These are phyloP conservation scores for Acrossocheilus fasciatus DNA, from an alignment of 2,797 vertebrate genomes.

Conservation along the genomic window DNA sequence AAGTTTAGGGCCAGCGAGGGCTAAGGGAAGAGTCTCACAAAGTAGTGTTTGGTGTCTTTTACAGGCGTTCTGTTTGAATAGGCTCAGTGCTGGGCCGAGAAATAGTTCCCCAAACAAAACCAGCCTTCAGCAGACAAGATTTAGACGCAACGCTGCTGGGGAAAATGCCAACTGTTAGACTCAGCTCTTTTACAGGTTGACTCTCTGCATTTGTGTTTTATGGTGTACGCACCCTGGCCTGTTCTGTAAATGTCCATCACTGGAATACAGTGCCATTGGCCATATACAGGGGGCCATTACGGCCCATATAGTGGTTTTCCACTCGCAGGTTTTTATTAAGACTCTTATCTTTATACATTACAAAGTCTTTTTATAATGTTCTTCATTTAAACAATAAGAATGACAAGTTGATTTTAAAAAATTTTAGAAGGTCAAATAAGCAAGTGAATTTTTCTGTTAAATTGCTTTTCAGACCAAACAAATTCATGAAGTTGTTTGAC, in stretches of 20 bases:
- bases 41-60: slow-evolving; percentile 60
- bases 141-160: slow-evolving; percentile 51
- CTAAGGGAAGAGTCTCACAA: slow-evolving; percentile 55
- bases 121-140: slow-evolving; percentile 62
- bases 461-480: neutral
- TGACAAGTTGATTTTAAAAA: neutral
- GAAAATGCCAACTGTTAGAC: slow-evolving; percentile 60
- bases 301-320: neutral
- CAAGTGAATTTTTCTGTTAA: neutral
- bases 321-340: slow-evolving; percentile 6
- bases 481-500: neutral
- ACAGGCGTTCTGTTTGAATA: slow-evolving; percentile 70
- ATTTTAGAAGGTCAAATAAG: neutral
- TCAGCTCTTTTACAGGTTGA: slow-evolving; percentile 59
- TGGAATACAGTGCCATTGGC: slow-evolving; percentile 18
- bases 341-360: neutral
- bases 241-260: slow-evolving; percentile 63
- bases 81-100: slow-evolving; percentile 55
- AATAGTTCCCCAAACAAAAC: slow-evolving; percentile 68
- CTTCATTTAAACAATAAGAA: neutral
- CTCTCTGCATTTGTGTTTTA: slow-evolving; percentile 62
- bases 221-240: slow-evolving; percentile 51
- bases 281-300: neutral
- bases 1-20: slow-evolving; percentile 32
- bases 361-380: neutral